These are phyloP conservation scores for Drosophila melanica DNA, from an alignment of 1,140 invertebrate genomes.

Conservation along the genomic window DNA sequence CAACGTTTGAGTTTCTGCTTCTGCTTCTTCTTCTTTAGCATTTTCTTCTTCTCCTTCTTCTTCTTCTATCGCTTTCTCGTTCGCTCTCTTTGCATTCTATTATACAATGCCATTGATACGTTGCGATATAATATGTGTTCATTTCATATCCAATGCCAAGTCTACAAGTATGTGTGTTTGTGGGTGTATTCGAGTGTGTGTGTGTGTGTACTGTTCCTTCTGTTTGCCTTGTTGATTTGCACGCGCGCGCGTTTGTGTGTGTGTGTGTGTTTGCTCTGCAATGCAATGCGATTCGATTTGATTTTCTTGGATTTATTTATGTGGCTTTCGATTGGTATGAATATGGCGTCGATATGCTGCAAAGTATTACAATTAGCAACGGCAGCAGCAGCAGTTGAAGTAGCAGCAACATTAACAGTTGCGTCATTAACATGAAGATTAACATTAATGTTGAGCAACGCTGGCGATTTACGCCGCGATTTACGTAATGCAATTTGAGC, in stretches of 20 bases:
- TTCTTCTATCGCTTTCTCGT: not conserved
- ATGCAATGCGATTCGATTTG: constrained; percentile 45
- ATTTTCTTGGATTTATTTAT: constrained; percentile 46
- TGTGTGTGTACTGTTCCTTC: not conserved
- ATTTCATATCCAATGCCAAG: constrained; percentile 11
- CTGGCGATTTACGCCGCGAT: constrained; percentile 16
- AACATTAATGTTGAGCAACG: constrained; percentile 17
- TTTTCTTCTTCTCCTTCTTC: not conserved
- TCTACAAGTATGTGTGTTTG: not conserved
- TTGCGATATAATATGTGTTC: constrained; percentile 34
- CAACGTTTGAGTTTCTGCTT: not conserved
- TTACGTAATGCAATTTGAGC: constrained; percentile 22
- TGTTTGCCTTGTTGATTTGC: constrained; percentile 1
- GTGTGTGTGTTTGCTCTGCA: constrained; percentile 32
- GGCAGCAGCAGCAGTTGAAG: not conserved
- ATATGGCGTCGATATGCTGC: constrained; percentile 40
- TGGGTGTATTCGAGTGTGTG: constrained; percentile 8
- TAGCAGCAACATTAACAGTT: constrained; percentile 9
- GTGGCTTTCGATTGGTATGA: constrained; percentile 34
- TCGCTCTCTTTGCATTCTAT: not conserved
- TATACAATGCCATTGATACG: constrained; percentile 26
- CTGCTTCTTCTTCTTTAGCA: not conserved
- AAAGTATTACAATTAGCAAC: constrained; percentile 47
- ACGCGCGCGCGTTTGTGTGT: constrained; percentile 15
- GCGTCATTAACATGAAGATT: constrained; percentile 32